Conservation (phyloP, 2,888 invertebrate species). For the Drosophila hamatofila region DNA sequence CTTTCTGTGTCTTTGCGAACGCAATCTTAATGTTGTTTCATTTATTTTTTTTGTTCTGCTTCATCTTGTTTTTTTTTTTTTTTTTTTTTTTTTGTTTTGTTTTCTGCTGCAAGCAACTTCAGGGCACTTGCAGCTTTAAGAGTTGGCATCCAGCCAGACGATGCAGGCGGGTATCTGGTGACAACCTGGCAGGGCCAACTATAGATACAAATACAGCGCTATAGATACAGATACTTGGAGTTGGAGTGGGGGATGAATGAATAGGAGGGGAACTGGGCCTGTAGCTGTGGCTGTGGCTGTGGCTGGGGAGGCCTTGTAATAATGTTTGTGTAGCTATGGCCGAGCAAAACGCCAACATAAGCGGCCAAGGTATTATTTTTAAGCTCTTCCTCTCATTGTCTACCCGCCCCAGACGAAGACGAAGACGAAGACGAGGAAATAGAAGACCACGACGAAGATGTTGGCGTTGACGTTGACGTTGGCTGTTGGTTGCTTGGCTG, state of each 20-base stretch:
- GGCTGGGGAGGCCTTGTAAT: slow-evolving; percentile 19
- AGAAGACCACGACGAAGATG: slow-evolving; percentile 22
- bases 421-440: slow-evolving; percentile 16
- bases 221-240: slow-evolving; percentile 31
- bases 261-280: background rate
- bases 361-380: slow-evolving; percentile 79
- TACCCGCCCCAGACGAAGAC: slow-evolving; percentile 60
- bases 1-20: slow-evolving; percentile 11
- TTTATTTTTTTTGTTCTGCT: background rate
- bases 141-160: slow-evolving; percentile 53
- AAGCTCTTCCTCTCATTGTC: slow-evolving; percentile 78
- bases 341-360: slow-evolving; percentile 72
- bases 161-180: slow-evolving; percentile 67
- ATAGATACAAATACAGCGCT: slow-evolving; percentile 33
- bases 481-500: slow-evolving; percentile 12
- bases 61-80: background rate
- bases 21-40: slow-evolving; percentile 17
- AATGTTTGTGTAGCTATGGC: slow-evolving; percentile 52
- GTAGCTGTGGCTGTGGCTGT: slow-evolving; percentile 18
- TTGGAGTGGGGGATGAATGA: background rate
- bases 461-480: slow-evolving; percentile 15
- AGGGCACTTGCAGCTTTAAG: slow-evolving; percentile 71
- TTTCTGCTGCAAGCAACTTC: slow-evolving; percentile 29
- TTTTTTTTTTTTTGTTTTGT: background rate
- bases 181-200: slow-evolving; percentile 46